Conservation (phyloP, 1,140 invertebrate species). For the Scaptomyza montana region DNA sequence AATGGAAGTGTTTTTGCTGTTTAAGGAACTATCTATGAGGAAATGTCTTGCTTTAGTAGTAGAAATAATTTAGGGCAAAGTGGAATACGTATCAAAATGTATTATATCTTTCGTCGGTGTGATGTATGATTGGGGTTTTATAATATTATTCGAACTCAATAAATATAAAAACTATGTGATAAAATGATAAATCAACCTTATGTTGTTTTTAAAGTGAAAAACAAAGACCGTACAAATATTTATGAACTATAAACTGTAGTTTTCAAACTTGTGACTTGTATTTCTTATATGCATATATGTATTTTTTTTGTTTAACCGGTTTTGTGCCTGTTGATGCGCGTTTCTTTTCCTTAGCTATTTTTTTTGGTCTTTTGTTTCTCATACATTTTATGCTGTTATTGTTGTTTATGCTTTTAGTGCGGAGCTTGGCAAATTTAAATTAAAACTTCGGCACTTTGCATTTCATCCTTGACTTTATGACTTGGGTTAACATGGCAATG, state of each 20-base stretch:
- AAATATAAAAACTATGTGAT: no score
- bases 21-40: background rate
- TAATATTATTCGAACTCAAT: no score
- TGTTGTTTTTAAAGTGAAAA: background rate
- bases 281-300: background rate
- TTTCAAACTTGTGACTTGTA: background rate
- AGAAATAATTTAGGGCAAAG: background rate
- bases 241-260: background rate
- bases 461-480: constrained; percentile 80
- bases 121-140: no score
- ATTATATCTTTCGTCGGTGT: no score
- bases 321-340: constrained; percentile 23
- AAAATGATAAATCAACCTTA: no score
- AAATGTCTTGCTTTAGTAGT: background rate
- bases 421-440: constrained; percentile 69
- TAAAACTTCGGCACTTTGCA: constrained; percentile 79
- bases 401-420: constrained; percentile 25
- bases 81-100: no score
- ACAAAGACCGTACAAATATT: background rate
- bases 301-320: background rate
- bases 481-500: constrained; percentile 74
- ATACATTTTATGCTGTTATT: constrained; percentile 35
- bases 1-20: background rate
- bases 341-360: constrained; percentile 43
- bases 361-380: constrained; percentile 48